phyloP scores from a whole-genome alignment of 2,888 invertebrate species.

The Drosophila paracracens region DNA sequence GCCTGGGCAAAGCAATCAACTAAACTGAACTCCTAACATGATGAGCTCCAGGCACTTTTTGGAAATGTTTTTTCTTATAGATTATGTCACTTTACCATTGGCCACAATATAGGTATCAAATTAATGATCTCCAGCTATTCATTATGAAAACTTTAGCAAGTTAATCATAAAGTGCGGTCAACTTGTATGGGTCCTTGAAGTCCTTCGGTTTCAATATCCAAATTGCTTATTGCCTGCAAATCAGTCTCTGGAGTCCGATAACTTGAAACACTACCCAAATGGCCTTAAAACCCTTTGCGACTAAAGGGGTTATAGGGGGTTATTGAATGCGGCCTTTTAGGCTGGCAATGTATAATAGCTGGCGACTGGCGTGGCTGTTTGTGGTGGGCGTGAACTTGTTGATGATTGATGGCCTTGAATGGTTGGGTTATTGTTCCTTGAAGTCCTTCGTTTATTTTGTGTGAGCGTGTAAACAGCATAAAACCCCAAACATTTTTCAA shows the following conservation, averaged over 20 bases:
- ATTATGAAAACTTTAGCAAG: conserved; percentile 10
- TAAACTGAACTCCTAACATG: conserved; percentile 4
- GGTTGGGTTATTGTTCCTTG: neutral
- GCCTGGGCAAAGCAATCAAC: conserved; percentile 34
- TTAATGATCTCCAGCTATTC: neutral
- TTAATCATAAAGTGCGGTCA: conserved; percentile 22
- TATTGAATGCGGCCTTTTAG: neutral
- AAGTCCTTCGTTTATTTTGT: conserved; percentile 11
- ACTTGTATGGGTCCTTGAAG: conserved; percentile 1
- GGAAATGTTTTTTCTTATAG: neutral
- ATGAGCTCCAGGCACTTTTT: conserved; percentile 11
- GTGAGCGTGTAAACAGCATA: conserved; percentile 15
- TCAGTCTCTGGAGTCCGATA: conserved; percentile 44
- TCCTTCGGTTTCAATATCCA: conserved; percentile 36
- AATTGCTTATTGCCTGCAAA: conserved; percentile 34
- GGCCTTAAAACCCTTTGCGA: conserved; percentile 32
- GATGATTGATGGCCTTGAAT: conserved; percentile 61
- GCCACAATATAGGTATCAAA: conserved; percentile 4
- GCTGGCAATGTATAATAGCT: conserved; percentile 36
- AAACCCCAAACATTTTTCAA: conserved; percentile 35
- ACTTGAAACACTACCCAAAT: conserved; percentile 37
- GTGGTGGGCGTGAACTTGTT: conserved; percentile 54
- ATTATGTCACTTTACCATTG: conserved; percentile 9
- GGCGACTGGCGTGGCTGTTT: conserved; percentile 27
- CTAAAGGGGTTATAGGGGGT: neutral